A percentile compares a stretch with the other conserved stretches of the same genome.
These are phyloP conservation scores for Apaloderma vittatum DNA, from an alignment of 2,113 vertebrate genomes.

Conservation along the genomic window DNA sequence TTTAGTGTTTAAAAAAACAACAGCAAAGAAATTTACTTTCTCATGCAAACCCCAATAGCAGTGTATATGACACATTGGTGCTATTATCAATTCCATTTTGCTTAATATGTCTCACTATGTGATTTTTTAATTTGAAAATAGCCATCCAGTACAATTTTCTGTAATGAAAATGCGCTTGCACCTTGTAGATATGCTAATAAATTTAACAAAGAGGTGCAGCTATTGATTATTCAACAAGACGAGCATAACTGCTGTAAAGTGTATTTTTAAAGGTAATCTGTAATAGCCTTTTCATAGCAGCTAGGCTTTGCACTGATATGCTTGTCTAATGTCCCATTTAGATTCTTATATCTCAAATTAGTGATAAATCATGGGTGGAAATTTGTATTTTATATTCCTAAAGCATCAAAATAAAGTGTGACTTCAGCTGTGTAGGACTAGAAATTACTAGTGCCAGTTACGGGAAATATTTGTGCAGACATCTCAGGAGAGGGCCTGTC, in stretches of 20 bases:
- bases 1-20: not conserved
- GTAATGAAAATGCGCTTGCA: slow-evolving; percentile 51
- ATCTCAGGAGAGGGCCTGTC: not conserved
- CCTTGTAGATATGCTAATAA: slow-evolving; percentile 63
- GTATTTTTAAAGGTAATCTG: slow-evolving; percentile 57
- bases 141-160: slow-evolving; percentile 32
- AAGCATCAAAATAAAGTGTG: slow-evolving; percentile 50
- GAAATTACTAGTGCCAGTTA: not conserved
- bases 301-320: slow-evolving; percentile 56
- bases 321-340: slow-evolving; percentile 65
- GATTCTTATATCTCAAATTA: slow-evolving; percentile 57
- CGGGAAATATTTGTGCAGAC: not conserved
- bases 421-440: not conserved
- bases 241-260: slow-evolving; percentile 44
- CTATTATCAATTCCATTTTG: slow-evolving; percentile 41
- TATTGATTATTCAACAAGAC: slow-evolving; percentile 63
- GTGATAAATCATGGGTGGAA: slow-evolving; percentile 57
- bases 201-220: slow-evolving; percentile 52
- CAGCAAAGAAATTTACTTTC: slow-evolving; percentile 11
- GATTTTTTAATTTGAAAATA: slow-evolving; percentile 67
- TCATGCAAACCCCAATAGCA: not conserved
- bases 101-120: slow-evolving; percentile 38
- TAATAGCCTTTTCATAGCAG: slow-evolving; percentile 54
- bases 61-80: slow-evolving; percentile 55
- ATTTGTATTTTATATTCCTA: slow-evolving; percentile 57